phyloP scores from a whole-genome alignment of 2,113 vertebrate species.

The Corvus hawaiiensis region DNA sequence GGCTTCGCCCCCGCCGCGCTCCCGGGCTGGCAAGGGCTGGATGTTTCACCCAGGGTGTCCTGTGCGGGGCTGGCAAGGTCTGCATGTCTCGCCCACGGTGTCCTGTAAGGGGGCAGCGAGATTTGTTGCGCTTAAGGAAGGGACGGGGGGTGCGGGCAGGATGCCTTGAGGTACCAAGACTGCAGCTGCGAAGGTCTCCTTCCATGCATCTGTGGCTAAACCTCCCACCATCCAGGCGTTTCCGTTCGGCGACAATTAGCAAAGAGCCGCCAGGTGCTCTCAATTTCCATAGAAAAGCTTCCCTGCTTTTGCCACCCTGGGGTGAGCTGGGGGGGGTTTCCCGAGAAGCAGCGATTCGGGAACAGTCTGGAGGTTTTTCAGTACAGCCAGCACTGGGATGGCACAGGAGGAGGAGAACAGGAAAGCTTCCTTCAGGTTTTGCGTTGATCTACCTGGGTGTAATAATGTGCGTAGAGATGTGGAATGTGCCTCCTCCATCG shows the following conservation, averaged over 20 bases:
- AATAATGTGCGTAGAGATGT: background rate
- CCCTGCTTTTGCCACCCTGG: background rate
- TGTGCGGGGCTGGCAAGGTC: background rate
- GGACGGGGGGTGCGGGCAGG: fast-evolving
- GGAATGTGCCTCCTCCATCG: background rate
- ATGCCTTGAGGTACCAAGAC: background rate
- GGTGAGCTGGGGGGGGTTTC: background rate
- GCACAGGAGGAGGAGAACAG: background rate
- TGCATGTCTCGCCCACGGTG: fast-evolving
- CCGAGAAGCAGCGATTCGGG: background rate
- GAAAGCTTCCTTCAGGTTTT: background rate
- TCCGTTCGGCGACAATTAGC: background rate
- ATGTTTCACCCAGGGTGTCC: background rate
- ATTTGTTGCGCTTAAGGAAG: background rate
- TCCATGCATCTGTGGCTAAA: background rate
- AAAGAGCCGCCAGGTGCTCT: background rate
- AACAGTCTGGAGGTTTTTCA: background rate
- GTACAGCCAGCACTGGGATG: background rate
- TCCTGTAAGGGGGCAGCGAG: background rate
- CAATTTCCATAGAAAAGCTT: background rate
- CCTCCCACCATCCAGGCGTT: background rate
- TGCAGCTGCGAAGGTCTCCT: background rate
- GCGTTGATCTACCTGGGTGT: background rate
- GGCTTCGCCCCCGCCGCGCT: background rate
- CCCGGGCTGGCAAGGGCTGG: background rate